Conservation (phyloP, 2,888 invertebrate genomes). For the Ecdyonurus torrentis region DNA sequence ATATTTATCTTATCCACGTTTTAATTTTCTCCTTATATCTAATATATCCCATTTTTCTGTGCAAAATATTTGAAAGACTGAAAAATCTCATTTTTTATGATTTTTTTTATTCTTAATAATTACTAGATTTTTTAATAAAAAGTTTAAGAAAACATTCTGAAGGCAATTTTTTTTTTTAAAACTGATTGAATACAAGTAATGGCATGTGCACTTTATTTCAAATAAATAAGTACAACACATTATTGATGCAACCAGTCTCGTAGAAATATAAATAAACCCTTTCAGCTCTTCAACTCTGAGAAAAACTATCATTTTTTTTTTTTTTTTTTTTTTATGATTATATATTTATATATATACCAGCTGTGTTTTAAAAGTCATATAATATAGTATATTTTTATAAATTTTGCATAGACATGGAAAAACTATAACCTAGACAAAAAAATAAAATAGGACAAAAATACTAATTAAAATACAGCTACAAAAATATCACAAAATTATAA, state of each 20-base stretch:
- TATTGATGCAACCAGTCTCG: not conserved
- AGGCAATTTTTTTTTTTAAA: not conserved
- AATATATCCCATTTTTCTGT: not conserved
- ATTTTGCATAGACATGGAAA: not conserved
- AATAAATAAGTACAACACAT: not conserved
- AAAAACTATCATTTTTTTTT: not conserved
- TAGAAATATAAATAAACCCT: not conserved
- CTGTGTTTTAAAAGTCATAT: not conserved
- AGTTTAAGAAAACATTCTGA: constrained; percentile 3
- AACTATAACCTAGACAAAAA: not conserved
- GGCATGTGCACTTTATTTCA: not conserved
- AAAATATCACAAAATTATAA: not conserved
- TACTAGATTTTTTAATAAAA: not conserved
- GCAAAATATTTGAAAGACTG: constrained; percentile 3
- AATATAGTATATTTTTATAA: too few relatives aligned
- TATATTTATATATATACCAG: not conserved
- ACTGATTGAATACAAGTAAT: too few relatives aligned
- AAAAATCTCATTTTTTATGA: not conserved
- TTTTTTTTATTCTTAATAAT: not conserved
- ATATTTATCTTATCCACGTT: too few relatives aligned
- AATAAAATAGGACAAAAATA: not conserved
- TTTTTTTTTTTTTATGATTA: not conserved
- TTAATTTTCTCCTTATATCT: not conserved
- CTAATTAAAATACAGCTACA: not conserved
- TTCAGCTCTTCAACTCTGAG: not conserved